Base-by-base conservation (phyloP, 2,888 invertebrate genomes). In the Dasypolia templi region DNA sequence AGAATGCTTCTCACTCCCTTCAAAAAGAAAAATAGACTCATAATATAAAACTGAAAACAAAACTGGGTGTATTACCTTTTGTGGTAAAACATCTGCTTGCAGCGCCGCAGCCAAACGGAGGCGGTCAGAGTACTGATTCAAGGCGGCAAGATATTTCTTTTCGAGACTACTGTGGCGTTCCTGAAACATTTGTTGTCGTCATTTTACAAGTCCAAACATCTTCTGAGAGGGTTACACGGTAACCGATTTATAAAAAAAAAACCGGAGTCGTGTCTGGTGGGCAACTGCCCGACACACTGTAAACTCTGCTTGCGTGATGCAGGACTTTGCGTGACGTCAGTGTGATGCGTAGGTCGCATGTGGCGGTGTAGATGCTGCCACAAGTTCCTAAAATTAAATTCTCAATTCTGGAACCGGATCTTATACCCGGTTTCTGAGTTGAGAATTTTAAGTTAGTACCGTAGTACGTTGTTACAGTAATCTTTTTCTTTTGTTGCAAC, bases 61-160 rank as follows among this genome's bases (percentile, higher is more conserved):
- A 32, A 58, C n/a, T n/a, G 4, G 17, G 14, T 49, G 42, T 7
- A n/a, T 62, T 86, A 95, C 96, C 92, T 94, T 95, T 81, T 86
- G 88, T 2, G 95, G 95, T 9, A 93, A 77, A 32, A 95, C 89
- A 67, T 96, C 95, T 1, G 92, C 92, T 87, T 96, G 95, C 53
- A 96, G 83, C 0, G 96, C 95, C 0, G 96, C 95, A 9, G 96
- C 96, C 12, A 95, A 77, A 14, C 95, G 94, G 1, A 96, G 91
- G 4, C 93, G 92, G 22, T 95, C 92, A 0, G 96, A 94, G 80
- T 93, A 92, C 2, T 88, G 78, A 66, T 95, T 91, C 39, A 96
- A 63, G 2, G 81, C 64, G 29, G 87, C 83, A 3, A 96, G 86
- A 83, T 96, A 96, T 79, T 93, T 92, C 79, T 94, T 91, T 82